Conservation (phyloP, 2,888 invertebrate genomes). For the Sussaba pulchella region DNA sequence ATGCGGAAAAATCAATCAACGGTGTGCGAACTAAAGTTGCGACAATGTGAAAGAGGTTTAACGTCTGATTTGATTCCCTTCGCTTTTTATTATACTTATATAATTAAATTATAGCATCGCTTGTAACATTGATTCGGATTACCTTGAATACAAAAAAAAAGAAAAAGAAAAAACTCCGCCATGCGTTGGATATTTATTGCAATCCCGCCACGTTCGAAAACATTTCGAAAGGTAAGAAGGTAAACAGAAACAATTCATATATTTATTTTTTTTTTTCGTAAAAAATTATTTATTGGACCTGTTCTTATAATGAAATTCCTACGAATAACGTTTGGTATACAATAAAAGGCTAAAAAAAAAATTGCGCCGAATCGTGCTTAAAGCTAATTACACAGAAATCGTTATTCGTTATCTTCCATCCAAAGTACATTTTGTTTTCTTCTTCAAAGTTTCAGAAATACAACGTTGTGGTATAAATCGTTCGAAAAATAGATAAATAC, state of each 20-base stretch:
- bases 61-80: constrained; percentile 78
- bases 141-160: constrained; percentile 78
- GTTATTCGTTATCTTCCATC: not conserved
- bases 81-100: constrained; percentile 78
- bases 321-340: too few relatives aligned
- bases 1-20: constrained; percentile 76
- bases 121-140: constrained; percentile 78
- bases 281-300: not conserved
- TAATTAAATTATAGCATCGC: constrained; percentile 77
- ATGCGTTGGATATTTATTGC: constrained; percentile 65
- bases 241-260: not conserved
- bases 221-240: not conserved
- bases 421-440: not conserved
- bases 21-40: constrained; percentile 69
- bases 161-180: constrained; percentile 76
- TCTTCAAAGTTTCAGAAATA: not conserved
- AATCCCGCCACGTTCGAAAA: constrained; percentile 28
- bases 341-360: too few relatives aligned
- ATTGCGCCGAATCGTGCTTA: not conserved
- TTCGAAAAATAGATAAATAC: too few relatives aligned
- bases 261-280: too few relatives aligned
- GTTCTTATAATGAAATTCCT: too few relatives aligned
- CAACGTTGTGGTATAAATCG: not conserved
- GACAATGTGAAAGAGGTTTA: constrained; percentile 78
- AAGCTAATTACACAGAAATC: not conserved